Evolutionary conservation across 2,888 invertebrate genomes (phyloP).

Genomic region (Pyrrhosoma nymphula): DNA sequence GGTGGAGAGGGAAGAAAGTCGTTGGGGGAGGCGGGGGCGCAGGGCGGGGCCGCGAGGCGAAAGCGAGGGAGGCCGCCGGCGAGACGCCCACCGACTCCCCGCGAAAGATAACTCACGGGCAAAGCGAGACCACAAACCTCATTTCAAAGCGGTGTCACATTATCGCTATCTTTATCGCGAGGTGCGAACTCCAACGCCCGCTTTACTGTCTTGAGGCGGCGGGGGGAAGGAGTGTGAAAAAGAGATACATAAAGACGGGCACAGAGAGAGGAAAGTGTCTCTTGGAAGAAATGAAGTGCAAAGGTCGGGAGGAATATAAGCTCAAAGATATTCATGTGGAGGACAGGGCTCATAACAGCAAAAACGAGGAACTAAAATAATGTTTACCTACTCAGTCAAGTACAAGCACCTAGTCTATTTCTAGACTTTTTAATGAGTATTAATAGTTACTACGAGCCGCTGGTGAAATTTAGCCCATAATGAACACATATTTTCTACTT

Average conservation of each 20-base stretch:
- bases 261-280: neutral
- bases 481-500: too few relatives aligned
- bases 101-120: neutral
- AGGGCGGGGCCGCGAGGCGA: neutral
- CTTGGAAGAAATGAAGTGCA: neutral
- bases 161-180: conserved; percentile 47
- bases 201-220: neutral
- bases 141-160: conserved; percentile 36
- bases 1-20: neutral
- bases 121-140: conserved; percentile 10
- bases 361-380: neutral
- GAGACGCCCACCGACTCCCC: neutral
- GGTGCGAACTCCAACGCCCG: neutral
- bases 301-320: neutral
- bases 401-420: too few relatives aligned
- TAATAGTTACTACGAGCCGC: too few relatives aligned
- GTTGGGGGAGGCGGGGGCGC: neutral
- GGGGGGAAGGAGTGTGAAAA: neutral
- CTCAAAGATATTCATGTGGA: neutral
- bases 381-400: too few relatives aligned
- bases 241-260: neutral
- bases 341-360: neutral
- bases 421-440: too few relatives aligned
- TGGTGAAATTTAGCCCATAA: too few relatives aligned
- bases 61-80: neutral